Evolutionary conservation across 1,140 invertebrate genomes (phyloP).

Genomic region (Nilaparvata lugens): DNA sequence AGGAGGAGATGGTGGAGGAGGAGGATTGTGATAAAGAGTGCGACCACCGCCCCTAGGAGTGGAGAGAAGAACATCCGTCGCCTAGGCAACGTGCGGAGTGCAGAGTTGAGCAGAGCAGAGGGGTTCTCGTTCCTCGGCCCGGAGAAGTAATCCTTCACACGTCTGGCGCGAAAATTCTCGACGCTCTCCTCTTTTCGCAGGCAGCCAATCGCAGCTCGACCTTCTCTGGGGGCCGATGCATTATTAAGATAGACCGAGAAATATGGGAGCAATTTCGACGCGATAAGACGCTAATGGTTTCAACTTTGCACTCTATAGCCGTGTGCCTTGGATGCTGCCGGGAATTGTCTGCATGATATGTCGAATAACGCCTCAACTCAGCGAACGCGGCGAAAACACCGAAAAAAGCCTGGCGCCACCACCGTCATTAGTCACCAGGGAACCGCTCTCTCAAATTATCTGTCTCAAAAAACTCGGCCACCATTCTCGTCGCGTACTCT

Average conservation of each 20-base stretch:
- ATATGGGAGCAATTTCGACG: constrained; percentile 18
- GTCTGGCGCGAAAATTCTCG: constrained; percentile 5
- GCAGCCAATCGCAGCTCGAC: background rate
- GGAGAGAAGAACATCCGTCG: no score
- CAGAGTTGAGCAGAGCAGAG: background rate
- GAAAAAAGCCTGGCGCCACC: no score
- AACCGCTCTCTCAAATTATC: no score
- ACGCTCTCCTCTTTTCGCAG: constrained; percentile 4
- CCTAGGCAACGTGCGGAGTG: background rate
- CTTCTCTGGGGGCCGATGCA: constrained; percentile 12
- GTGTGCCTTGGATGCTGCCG: background rate
- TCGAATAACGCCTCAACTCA: constrained; percentile 2
- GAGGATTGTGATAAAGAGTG: no score
- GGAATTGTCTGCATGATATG: constrained; percentile 12
- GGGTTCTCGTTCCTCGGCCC: background rate
- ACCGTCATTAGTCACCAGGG: no score
- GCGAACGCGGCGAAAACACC: no score
- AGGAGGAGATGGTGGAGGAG: no score
- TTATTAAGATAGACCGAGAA: constrained; percentile 21
- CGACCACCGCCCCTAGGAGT: no score
- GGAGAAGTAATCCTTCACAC: background rate
- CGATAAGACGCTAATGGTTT: constrained; percentile 20
- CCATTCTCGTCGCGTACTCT: no score
- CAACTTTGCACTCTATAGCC: constrained; percentile 22
- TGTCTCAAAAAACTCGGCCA: no score